Evolutionary conservation across 2,113 vertebrate species (phyloP), one percentile per base, ranked within the genome.

Genomic region (Paralichthys olivaceus): DNA sequence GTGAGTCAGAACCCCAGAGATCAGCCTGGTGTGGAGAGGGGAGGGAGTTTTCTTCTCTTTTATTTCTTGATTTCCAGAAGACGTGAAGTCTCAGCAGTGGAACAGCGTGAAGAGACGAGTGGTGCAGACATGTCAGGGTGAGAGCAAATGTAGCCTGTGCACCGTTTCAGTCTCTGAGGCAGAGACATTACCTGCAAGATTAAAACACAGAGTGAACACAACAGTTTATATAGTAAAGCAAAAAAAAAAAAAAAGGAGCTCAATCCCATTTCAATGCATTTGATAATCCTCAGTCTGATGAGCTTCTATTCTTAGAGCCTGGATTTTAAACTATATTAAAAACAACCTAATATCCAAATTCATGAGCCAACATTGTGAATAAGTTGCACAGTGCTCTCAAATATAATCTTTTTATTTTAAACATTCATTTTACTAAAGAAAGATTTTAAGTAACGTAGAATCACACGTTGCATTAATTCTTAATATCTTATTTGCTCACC

Each of bases 1-100:
- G 75, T 80, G 86, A 86, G 57, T 57, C 73, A 77, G 70, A n/a
- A 70, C 57, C 64, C 47, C 19, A 14, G 60, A 15, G 55, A 60
- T 11, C 34, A 37, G 34, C 34, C 29, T 32, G 34, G 28, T 61
- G 63, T 9, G 22, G 69, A 59, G 23, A 49, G 17, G 28, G 7
- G 32, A 17, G n/a, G 22, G 53, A 11, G 22, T 23, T 57, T 14
- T 19, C 26, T 19, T 17, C 57, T 68, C 20, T 69, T 59, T 67
- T 76, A 72, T n/a, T 51, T 53, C 15, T 47, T 63, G 40, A 28
- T 32, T 55, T 80, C 80, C 78, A 77, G 64, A 29, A 58, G 65
- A 45, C 5, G 47, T 28, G 47, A 77, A 37, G 5, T 26, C 26
- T 59, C 23, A 9, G 37, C 37, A n/a, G 43, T 53, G 67, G 63